Evolutionary conservation across 2,888 invertebrate species (phyloP).

Genomic region (Hyposoter didymator): DNA sequence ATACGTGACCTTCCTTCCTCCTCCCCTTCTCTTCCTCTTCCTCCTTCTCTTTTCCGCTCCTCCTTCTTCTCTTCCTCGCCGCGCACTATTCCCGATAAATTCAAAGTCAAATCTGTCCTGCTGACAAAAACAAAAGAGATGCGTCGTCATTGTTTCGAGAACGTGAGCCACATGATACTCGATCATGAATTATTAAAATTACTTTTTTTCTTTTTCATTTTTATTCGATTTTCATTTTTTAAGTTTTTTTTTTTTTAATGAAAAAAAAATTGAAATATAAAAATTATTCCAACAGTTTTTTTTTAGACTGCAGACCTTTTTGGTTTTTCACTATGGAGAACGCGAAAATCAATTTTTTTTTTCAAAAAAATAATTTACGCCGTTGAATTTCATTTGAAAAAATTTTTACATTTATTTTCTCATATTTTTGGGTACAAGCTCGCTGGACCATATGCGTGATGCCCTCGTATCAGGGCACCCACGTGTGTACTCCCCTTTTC

Average conservation of each 20-base stretch:
- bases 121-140: not conserved
- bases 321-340: not conserved
- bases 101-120: constrained; percentile 18
- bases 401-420: not conserved
- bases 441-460: constrained; percentile 59
- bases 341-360: too few species aligned
- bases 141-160: constrained; percentile 13
- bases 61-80: not conserved
- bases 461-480: constrained; percentile 60
- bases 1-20: constrained; percentile 22
- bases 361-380: not conserved
- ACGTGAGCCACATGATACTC: constrained; percentile 3
- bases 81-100: constrained; percentile 16
- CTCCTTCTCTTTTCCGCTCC: not conserved
- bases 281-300: too few species aligned
- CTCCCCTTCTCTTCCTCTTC: not conserved
- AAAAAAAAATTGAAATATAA: not conserved
- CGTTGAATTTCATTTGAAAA: not conserved
- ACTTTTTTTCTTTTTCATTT: not conserved
- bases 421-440: constrained; percentile 39
- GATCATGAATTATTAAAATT: constrained; percentile 32
- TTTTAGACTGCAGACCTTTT: not conserved
- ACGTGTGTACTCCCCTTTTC: constrained; percentile 32
- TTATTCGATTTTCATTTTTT: not conserved
- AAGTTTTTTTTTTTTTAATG: not conserved